Evolutionary conservation across 1,140 invertebrate genomes (phyloP).

Genomic region (Wiebesia pumilae): DNA sequence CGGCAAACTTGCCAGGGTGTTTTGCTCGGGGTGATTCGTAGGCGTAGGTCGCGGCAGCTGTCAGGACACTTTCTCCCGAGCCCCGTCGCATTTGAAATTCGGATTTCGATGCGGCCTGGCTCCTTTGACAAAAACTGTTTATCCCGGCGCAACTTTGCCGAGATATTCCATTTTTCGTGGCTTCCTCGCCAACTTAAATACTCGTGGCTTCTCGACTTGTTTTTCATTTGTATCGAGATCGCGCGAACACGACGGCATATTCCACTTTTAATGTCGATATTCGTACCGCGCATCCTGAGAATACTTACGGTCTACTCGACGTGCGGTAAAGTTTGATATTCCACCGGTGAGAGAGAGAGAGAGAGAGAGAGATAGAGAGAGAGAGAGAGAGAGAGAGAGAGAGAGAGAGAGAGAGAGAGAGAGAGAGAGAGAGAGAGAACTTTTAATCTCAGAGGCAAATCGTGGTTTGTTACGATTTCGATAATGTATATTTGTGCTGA

Average conservation of each 20-base stretch:
- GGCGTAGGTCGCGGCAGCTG: conserved; percentile 1
- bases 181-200: not conserved
- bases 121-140: conserved; percentile 39
- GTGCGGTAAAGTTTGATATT: not conserved
- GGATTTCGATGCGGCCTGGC: conserved; percentile 4
- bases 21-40: not conserved
- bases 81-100: conserved; percentile 39
- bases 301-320: not conserved
- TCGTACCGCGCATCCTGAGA: not conserved
- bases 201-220: not conserved
- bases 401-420: too few relatives aligned
- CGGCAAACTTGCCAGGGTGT: not conserved
- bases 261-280: not conserved
- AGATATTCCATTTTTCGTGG: conserved; percentile 44
- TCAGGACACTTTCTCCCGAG: not conserved
- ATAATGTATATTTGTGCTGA: too few relatives aligned
- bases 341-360: not conserved
- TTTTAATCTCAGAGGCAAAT: too few relatives aligned
- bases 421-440: too few relatives aligned
- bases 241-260: not conserved
- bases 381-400: too few relatives aligned
- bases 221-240: conserved; percentile 1
- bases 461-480: too few relatives aligned
- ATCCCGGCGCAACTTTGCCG: conserved; percentile 15
- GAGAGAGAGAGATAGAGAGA: too few relatives aligned